Percentiles rank a stretch among this genome's conserved stretches.
phyloP scores from a whole-genome alignment of 2,113 vertebrate species.

The Pao palembangensis region DNA sequence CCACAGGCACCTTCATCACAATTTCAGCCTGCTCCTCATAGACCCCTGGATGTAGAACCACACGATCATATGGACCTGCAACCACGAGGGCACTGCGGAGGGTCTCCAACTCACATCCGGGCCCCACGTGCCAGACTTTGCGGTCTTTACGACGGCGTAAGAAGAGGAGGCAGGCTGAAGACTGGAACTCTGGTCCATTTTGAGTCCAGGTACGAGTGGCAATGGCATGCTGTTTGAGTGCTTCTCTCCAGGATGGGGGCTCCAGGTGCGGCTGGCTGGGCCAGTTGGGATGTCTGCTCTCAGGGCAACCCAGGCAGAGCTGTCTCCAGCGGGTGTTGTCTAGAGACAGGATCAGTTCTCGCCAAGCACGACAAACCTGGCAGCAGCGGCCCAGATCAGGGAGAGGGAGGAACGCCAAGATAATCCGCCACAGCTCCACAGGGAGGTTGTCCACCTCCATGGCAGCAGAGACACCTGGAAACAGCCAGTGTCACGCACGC shows the following conservation, averaged over 20 bases:
- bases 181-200: conserved; percentile 75
- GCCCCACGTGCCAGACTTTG: conserved; percentile 74
- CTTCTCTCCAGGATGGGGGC: conserved; percentile 82
- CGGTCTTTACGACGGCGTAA: conserved; percentile 80
- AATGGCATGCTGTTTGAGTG: conserved; percentile 81
- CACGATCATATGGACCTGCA: conserved; percentile 77
- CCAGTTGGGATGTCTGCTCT: conserved; percentile 88
- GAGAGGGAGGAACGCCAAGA: conserved; percentile 81
- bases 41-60: conserved; percentile 80
- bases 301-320: conserved; percentile 78
- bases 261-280: conserved; percentile 79
- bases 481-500: conserved; percentile 12
- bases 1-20: conserved; percentile 83
- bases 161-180: conserved; percentile 80
- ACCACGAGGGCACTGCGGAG: conserved; percentile 78
- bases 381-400: conserved; percentile 86
- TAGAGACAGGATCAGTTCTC: conserved; percentile 83
- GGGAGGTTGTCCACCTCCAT: conserved; percentile 81
- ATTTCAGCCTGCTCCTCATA: conserved; percentile 84
- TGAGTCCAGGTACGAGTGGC: conserved; percentile 84
- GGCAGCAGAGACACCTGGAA: conserved; percentile 50
- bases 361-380: conserved; percentile 84
- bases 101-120: conserved; percentile 77
- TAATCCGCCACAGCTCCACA: conserved; percentile 83
- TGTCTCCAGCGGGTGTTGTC: conserved; percentile 91